phyloP scores from a whole-genome alignment of 2,888 invertebrate genomes.

The Andrena hattorfiana region DNA sequence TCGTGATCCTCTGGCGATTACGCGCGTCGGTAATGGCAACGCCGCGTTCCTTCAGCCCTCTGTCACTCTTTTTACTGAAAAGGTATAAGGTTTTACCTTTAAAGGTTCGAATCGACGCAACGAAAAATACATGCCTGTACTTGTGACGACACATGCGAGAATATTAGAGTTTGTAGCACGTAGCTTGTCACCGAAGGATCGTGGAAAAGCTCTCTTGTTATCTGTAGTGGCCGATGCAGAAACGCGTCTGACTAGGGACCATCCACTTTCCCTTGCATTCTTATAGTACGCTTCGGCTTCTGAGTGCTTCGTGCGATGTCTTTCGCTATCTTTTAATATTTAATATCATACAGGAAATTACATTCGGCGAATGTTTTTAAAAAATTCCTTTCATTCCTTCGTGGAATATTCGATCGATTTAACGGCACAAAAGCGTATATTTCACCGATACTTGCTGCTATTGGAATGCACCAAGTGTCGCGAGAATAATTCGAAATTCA shows the following conservation, averaged over 20 bases:
- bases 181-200: no score
- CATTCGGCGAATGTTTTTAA: neutral
- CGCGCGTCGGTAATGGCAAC: conserved; percentile 21
- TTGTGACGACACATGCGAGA: no score
- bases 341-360: neutral
- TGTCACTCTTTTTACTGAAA: conserved; percentile 12
- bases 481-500: conserved; percentile 18
- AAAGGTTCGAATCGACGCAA: no score
- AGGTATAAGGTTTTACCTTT: no score
- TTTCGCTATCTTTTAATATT: neutral
- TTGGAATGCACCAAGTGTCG: conserved; percentile 1
- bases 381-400: neutral
- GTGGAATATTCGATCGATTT: conserved; percentile 11
- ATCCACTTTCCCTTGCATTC: no score
- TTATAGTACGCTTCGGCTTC: no score
- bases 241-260: no score
- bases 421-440: neutral
- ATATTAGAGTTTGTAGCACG: no score
- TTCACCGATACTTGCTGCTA: conserved; percentile 8
- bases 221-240: no score
- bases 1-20: conserved; percentile 34
- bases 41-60: conserved; percentile 20
- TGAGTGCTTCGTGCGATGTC: no score
- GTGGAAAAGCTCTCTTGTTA: no score
- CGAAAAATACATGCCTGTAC: no score